phyloP scores from a whole-genome alignment of 2,113 vertebrate genomes.

The Paralichthys olivaceus region DNA sequence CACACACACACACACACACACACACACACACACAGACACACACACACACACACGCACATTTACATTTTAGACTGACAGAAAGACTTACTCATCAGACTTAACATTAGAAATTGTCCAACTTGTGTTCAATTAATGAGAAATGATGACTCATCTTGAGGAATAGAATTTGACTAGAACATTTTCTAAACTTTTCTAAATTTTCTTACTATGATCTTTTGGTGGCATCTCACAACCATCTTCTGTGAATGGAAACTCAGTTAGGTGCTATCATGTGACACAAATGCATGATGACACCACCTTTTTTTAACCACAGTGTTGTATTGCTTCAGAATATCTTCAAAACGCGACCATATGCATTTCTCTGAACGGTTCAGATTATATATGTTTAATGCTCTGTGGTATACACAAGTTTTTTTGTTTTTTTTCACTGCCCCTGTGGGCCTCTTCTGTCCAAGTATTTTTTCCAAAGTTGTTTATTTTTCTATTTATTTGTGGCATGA shows the following conservation, averaged over 20 bases:
- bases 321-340: too few species aligned
- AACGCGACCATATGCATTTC: too few species aligned
- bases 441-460: too few species aligned
- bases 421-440: too few species aligned
- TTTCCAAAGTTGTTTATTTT: too few species aligned
- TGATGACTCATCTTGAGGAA: slow-evolving; percentile 4
- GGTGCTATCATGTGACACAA: background rate
- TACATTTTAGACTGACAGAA: slow-evolving; percentile 6
- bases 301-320: too few species aligned
- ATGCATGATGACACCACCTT: background rate
- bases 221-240: background rate
- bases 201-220: background rate
- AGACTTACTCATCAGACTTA: slow-evolving; percentile 12
- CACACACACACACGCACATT: slow-evolving; percentile 9
- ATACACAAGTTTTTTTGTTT: too few species aligned
- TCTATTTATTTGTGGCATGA: slow-evolving; percentile 3
- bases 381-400: too few species aligned
- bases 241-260: background rate
- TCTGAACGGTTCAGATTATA: too few species aligned
- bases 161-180: background rate
- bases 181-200: background rate
- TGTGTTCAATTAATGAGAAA: slow-evolving; percentile 28
- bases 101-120: background rate
- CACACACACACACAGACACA: slow-evolving; percentile 22
- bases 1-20: slow-evolving; percentile 10